Evolutionary conservation across 2,797 vertebrate genomes (phyloP).

Genomic region (Oreochromis grahami): DNA sequence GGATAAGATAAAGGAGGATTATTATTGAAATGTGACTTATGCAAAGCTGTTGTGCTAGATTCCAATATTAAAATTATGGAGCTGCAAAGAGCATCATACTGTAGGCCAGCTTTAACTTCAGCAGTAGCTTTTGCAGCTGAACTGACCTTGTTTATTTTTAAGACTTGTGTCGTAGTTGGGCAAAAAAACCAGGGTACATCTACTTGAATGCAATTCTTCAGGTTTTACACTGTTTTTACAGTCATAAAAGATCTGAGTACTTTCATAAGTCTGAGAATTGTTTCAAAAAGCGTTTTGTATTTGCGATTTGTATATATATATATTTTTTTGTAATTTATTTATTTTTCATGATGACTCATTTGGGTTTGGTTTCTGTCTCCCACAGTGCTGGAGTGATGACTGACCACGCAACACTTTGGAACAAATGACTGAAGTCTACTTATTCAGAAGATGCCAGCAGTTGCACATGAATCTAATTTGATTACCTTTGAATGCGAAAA

Average conservation of each 20-base stretch:
- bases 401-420: constrained; percentile 41
- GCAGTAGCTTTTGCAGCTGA: background rate
- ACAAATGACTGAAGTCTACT: constrained; percentile 29
- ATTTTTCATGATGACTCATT: constrained; percentile 32
- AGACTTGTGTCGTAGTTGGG: background rate
- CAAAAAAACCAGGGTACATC: background rate
- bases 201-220: background rate
- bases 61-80: background rate
- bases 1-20: background rate
- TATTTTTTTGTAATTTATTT: background rate
- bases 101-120: background rate
- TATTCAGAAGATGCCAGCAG: constrained; percentile 19
- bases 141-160: background rate
- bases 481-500: background rate
- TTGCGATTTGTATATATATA: background rate
- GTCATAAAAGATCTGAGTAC: background rate
- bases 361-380: constrained; percentile 49
- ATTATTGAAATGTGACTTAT: background rate
- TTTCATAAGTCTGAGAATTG: background rate
- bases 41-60: background rate
- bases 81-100: background rate
- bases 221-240: background rate
- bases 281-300: background rate
- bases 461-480: background rate
- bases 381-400: constrained; percentile 42